These are phyloP conservation scores for Achatina immaculata DNA, from an alignment of 1,140 invertebrate genomes.

Conservation along the genomic window DNA sequence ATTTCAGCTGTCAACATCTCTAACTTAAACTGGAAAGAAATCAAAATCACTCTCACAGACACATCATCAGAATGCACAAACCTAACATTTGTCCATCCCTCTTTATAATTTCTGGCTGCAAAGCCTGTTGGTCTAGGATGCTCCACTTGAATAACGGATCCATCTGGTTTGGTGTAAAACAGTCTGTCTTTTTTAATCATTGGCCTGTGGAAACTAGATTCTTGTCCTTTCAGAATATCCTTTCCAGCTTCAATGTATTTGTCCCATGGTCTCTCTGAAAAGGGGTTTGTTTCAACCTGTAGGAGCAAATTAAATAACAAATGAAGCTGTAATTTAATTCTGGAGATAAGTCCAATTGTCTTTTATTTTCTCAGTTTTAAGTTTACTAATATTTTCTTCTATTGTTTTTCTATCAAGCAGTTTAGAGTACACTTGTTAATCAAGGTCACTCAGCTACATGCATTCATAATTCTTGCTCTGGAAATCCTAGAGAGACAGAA, in stretches of 20 bases:
- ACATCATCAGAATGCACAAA: neutral
- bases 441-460: too few relatives aligned
- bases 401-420: too few relatives aligned
- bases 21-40: too few relatives aligned
- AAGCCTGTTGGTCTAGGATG: constrained; percentile 61
- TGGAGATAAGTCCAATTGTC: neutral
- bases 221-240: constrained; percentile 59
- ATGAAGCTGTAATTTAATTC: neutral
- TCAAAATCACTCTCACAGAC: too few relatives aligned
- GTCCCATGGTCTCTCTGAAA: constrained; percentile 68
- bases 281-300: constrained; percentile 32
- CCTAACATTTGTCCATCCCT: constrained; percentile 73
- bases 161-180: constrained; percentile 91
- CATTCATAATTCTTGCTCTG: too few relatives aligned
- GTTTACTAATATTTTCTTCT: neutral
- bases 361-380: constrained; percentile 9
- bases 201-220: constrained; percentile 80
- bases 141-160: constrained; percentile 90
- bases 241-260: constrained; percentile 80
- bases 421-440: too few relatives aligned
- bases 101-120: constrained; percentile 38
- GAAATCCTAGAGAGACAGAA: too few relatives aligned
- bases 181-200: constrained; percentile 88
- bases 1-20: too few relatives aligned
- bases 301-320: constrained; percentile 1